phyloP scores from a whole-genome alignment of 1,140 invertebrate species.

The Patella vulgata region DNA sequence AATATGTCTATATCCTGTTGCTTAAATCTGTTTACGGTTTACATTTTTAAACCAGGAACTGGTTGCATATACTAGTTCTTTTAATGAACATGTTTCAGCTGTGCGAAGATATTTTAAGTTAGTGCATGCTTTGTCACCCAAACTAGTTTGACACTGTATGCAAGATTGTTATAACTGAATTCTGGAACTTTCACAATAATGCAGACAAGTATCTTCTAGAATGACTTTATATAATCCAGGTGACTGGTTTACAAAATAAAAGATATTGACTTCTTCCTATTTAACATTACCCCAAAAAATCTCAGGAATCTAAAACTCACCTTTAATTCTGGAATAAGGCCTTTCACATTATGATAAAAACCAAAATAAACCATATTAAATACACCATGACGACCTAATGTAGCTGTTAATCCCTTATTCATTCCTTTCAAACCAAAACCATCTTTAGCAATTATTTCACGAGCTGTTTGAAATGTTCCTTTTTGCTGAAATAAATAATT shows the following conservation, averaged over 20 bases:
- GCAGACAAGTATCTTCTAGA: no score
- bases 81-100: no score
- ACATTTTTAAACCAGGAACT: neutral
- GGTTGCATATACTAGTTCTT: no score
- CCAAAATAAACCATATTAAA: constrained; percentile 96
- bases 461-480: constrained; percentile 81
- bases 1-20: neutral
- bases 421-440: constrained; percentile 82
- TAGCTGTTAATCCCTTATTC: constrained; percentile 89
- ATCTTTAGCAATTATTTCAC: constrained; percentile 78
- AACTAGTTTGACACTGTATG: no score
- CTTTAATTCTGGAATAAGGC: constrained; percentile 76
- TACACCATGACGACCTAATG: constrained; percentile 84
- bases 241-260: no score
- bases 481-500: constrained; percentile 71
- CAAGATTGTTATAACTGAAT: no score
- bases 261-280: no score
- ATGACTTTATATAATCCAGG: no score
- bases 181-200: no score
- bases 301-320: constrained; percentile 60
- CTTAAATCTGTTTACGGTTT: neutral
- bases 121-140: no score
- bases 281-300: no score
- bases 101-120: no score
- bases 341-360: constrained; percentile 91